Evolutionary conservation across 92 coral and sea anemone species (phyloP), one percentile per base, ranked within the genome.

Genomic region (Pocillopora grandis): DNA sequence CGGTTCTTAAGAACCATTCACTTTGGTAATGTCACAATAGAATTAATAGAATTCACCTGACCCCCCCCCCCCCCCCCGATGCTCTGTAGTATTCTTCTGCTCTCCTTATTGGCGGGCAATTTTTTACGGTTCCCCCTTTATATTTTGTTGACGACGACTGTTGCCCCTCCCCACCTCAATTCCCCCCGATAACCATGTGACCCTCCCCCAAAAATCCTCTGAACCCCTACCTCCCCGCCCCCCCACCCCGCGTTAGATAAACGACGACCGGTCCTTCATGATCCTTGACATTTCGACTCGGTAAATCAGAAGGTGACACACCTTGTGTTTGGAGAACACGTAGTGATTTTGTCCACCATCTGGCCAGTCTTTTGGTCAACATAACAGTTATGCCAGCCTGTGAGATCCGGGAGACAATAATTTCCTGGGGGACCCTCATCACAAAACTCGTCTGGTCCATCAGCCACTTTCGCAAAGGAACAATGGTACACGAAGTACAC

Each of bases 361-460:
- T 86, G 69, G 9, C 92, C 92, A 1, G 84, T 81, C 13, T 52
- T 33, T 1, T 27, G 65, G 17, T 88, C 79, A 48, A 65, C 67
- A n/a, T 70, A 73, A 62, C 93, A 90, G 21, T 86, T 81, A 52
- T 86, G 88, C 77, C 81, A 90, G 2, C 93, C 93, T 11, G 81
- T 60, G 18, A 90, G 61, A 72, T 82, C 78, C 36, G 56, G 68
- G 37, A 86, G 23, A 68, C 93, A 90, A 75, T 86, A 90, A 65
- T 61, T 77, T 19, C 93, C 93, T 0, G 90, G 90, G 66, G 93
- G 93, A 71, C 90, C 93, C 65, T 83, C 88, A 55, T 86, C 93
- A 63, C 93, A 90, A 78, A 86, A 75, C 10, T 80, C 90, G 69
- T 75, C 67, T 8, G 71, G 77, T 13, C 49, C 78, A 0, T 70